Base-by-base conservation (phyloP, 2,888 invertebrate species). In the Apamea crenata region DNA sequence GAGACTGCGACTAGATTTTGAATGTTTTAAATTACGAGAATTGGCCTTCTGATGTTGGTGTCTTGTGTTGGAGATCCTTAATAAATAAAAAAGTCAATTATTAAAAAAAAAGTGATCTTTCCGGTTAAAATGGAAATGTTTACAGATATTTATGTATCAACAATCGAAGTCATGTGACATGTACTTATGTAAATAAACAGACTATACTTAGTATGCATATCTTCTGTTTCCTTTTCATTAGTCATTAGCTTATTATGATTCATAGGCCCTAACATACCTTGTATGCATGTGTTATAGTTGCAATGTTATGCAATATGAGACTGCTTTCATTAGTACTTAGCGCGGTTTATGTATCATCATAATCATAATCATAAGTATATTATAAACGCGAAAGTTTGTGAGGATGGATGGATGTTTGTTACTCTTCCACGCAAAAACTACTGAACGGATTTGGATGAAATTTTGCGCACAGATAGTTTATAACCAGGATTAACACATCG, bases 221-320 rank as follows among this genome's bases (percentile, higher is more conserved):
- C 18, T 25, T 40, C 79, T 36, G 40, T 81, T 68, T 71, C 82
- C 85, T 80, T 59, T 56, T 10, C 32, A 74, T 85, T 71, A 29
- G 70, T 81, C 70, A 74, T 56, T 61, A 32, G 32, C 56, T 63
- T 56, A 81, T 59, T 74, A 63, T 85, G 65, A 86, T 82, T 73
- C 83, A 86, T 65, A 71, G 18, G 8, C 36, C 32, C 47, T 47
- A 66, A 70, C 73, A 66, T 77, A 67, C 66, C 69, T 74, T 53
- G 61, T 66, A 47, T 66, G 72, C 47, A 65, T 29, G 3, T 47
- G 8, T 65, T 81, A 47, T 74, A 53, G 8, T 53, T 44, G n/a
- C 70, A 53, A 21, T 80, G 36, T 82, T 74, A 72, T 82, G 61
- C 53, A 82, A 82, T 59, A 59, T 63, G 7, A 66, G n/a, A 65